Evolutionary conservation across 2,888 invertebrate species (phyloP), one percentile per base, ranked within the genome.

Genomic region (Cephus pulcher): DNA sequence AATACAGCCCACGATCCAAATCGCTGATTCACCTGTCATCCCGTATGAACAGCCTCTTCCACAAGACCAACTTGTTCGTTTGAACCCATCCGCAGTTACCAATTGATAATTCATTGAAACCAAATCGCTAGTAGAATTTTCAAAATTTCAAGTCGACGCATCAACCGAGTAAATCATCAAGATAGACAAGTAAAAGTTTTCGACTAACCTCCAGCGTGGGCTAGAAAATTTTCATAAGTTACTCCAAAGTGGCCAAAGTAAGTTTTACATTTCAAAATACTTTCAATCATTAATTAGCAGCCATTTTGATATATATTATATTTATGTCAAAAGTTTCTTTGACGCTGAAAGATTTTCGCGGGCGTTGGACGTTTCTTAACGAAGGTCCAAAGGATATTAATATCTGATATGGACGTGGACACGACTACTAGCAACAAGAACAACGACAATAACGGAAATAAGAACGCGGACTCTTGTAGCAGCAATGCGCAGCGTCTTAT

Each of bases 351-450:
- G 40, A 40, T 9, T 9, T 15, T 23, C 40, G 40, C 34, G 23
- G n/a, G 34, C n/a, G 4, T 32, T 35, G 35, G 34, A 74, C 33
- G 30, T 74, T 12, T 12, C 33, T 35, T 12, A 15, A 34, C 23
- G 12, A 34, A 34, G 35, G 0, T 9, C 34, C 74, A 11, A 33
- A 34, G 4, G 12, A 11, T 35, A 35, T 34, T 68, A 9, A 30
- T 37, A 69, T 23, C 77, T 83, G 85, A 81, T 81, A 90, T 90
- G 90, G 90, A 90, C 79, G 82, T 88, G 75, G 89, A 89, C 76
- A 80, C 83, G 78, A 86, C 81, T 75, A 82, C 78, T 75, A 82
- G 69, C 71, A 83, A 70, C 76, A 84, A 76, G 77, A 83, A 74
- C 34, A 76, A 82, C 9, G 80, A 37, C n/a, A 79, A 78, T 77